Evolutionary conservation across 2,888 invertebrate genomes (phyloP), one percentile per base, ranked within the genome.

Genomic region (Andrena bucephala): DNA sequence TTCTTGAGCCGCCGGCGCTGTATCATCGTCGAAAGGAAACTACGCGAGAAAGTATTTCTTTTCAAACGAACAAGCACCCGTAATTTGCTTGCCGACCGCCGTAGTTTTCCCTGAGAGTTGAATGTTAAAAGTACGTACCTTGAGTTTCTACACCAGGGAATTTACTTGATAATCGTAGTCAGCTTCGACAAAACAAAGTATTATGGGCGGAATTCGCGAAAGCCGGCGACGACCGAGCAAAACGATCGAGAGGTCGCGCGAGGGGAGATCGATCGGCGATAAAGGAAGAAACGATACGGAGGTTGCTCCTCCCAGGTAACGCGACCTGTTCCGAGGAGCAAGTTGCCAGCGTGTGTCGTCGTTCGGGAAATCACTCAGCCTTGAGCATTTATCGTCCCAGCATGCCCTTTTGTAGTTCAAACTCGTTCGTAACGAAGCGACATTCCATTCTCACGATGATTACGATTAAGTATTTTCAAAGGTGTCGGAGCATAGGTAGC

Each of bases 391-490:
- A 85, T 85, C 87, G 85, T 83, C 81, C 83, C 81, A 80, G 80
- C 83, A 77, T 88, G 85, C 89, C 89, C 89, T 88, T 88, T 88
- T 87, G 83, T 87, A 83, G 85, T 80, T 79, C 76, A 81, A 87
- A 85, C 89, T 83, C 86, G 87, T 86, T 84, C 81, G 89, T 86
- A 86, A 88, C 87, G 76, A 83, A 83, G 79, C 87, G 78, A 67
- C 87, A 88, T 87, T 88, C 87, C 87, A 85, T 85, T 87, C 87
- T 87, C 87, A 88, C 87, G 87, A 86, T 69, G 87, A 88, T 86
- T 83, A 79, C 85, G 83, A 88, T 87, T 83, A 81, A 81, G 67
- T 60, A 76, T 81, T 83, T 85, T 77, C 72, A 73, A 59, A 67
- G 70, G 54, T 54, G 42, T 24, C 48, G 52, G 27, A 29, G 27